A percentile compares a stretch with the other conserved stretches of the same genome.
These are phyloP conservation scores for Drosophila saltans DNA, from an alignment of 1,140 invertebrate species.

Conservation along the genomic window DNA sequence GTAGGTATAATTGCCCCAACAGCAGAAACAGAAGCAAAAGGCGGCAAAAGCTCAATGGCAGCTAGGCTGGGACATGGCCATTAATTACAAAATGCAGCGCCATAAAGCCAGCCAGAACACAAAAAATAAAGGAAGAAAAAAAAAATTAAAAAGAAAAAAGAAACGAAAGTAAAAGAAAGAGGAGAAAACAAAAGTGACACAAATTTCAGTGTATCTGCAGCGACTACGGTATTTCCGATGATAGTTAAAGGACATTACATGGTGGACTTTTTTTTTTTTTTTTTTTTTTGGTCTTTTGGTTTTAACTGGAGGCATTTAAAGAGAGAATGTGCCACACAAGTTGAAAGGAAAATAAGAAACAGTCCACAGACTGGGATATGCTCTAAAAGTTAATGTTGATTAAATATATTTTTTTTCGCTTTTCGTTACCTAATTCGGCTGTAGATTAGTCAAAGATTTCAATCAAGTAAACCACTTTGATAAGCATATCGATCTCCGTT, in stretches of 20 bases:
- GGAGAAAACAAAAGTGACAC: slow-evolving; percentile 24
- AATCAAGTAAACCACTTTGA: too few species aligned
- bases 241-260: slow-evolving; percentile 15
- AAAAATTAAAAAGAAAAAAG: neutral
- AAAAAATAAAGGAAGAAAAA: neutral
- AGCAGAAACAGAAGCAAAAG: slow-evolving; percentile 2
- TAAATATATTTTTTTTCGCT: neutral
- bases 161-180: neutral
- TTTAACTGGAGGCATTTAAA: slow-evolving; percentile 37
- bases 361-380: neutral
- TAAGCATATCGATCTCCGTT: too few species aligned
- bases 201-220: slow-evolving; percentile 31
- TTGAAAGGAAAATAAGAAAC: neutral
- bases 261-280: too few species aligned
- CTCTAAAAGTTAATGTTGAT: neutral
- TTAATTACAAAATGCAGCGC: slow-evolving; percentile 67
- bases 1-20: slow-evolving; percentile 55
- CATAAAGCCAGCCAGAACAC: slow-evolving; percentile 46
- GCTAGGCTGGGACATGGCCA: slow-evolving; percentile 8
- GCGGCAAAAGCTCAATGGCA: neutral
- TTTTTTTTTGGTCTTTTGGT: too few species aligned
- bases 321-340: neutral
- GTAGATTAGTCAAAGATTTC: too few species aligned
- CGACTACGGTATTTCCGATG: slow-evolving; percentile 35
- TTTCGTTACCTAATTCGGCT: too few species aligned